A percentile compares a stretch with the other conserved stretches of the same genome.
These are phyloP conservation scores for Brachionus angularis DNA, from an alignment of 1,140 invertebrate species.

Conservation along the genomic window DNA sequence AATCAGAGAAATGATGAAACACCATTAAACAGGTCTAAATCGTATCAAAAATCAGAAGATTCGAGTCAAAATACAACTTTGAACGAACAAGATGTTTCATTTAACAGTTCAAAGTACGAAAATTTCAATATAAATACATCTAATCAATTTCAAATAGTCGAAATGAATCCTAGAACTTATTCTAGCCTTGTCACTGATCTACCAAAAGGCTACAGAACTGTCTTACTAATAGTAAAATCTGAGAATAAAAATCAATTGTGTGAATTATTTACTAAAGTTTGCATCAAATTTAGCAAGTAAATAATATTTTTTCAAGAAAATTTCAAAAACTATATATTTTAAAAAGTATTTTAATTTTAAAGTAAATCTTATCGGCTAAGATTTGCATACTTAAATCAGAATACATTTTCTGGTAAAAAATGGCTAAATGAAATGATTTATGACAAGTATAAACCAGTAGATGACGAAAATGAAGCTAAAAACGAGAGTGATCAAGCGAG, in stretches of 20 bases:
- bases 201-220: slow-evolving; percentile 26
- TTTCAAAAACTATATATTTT: not conserved
- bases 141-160: slow-evolving; percentile 30
- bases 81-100: not conserved
- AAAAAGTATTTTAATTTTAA: not conserved
- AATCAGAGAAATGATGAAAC: no score
- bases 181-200: not conserved
- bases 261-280: slow-evolving; percentile 25
- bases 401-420: not conserved
- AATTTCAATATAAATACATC: slow-evolving; percentile 28
- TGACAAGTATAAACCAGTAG: not conserved
- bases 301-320: not conserved
- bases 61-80: slow-evolving; percentile 5
- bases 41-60: not conserved
- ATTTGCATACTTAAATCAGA: slow-evolving; percentile 12
- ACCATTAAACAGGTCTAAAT: not conserved
- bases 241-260: slow-evolving; percentile 21
- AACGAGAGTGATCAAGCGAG: not conserved
- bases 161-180: slow-evolving; percentile 16
- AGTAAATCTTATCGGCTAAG: slow-evolving; percentile 28
- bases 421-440: slow-evolving; percentile 17
- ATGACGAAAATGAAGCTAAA: not conserved
- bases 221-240: slow-evolving; percentile 11
- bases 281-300: slow-evolving; percentile 24
- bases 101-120: not conserved